Base-by-base conservation (phyloP, 2,797 vertebrate genomes). In the Rhinella marina region DNA sequence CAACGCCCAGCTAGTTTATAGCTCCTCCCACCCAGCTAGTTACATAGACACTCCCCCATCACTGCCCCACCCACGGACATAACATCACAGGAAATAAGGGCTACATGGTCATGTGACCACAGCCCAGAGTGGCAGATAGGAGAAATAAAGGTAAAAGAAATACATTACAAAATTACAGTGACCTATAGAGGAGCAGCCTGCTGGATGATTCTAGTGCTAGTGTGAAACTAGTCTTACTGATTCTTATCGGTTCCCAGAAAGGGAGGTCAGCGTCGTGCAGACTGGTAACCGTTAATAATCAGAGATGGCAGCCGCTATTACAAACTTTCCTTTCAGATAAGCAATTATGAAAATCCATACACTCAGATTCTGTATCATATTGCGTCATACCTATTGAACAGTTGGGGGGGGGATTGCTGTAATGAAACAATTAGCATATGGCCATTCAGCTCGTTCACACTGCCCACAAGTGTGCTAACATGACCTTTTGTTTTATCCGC, bases 401-500 rank as follows among this genome's bases (percentile, higher is more conserved):
- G 25, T 27, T 16, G 27, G 27, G 27, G 27, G 68, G 68, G 27
- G 68, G 29, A 0, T 17, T 32, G 3, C 29, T 72, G 14, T 7
- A 72, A 19, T 32, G 29, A 13, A 52, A 52, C 48, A 76, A 50
- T 76, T n/a, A 52, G 41, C 10, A 1, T 76, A 52, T 52, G 73
- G 48, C 41, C 11, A 14, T 52, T 72, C 68, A 41, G 68, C 27
- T 19, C n/a, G 6, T 32, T 76, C 73, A n/a, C 48, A 52, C 73
- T 76, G 41, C 48, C 72, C 73, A 25, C 73, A 50, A n/a, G 21
- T 76, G 41, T n/a, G 73, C 21, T 2, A n/a, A 76, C 11, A 76
- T 76, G 73, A 76, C 73, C 41, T 76, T 76, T 76, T 76, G 19
- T 52, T 13, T 48, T 23, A 48, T 73, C 70, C 41, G 72, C 32